phyloP scores from a whole-genome alignment of 2,888 invertebrate genomes.

The Eupithecia dodoneata region DNA sequence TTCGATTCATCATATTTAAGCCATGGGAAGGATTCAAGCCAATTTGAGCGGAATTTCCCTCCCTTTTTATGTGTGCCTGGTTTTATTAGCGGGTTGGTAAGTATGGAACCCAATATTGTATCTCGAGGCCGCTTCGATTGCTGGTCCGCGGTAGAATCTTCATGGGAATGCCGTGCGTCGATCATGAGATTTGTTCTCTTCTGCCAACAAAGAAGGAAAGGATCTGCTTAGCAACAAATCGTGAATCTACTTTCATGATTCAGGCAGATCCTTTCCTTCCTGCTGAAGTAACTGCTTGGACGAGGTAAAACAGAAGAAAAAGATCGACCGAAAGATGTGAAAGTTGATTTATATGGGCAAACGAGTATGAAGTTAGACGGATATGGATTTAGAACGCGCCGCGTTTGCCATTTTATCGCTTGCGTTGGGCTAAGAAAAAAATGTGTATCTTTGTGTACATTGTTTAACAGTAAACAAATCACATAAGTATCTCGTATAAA shows the following conservation, averaged over 20 bases:
- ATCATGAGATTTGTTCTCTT: constrained; percentile 54
- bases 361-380: constrained; percentile 22
- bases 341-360: constrained; percentile 15
- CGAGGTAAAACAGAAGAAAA: constrained; percentile 63
- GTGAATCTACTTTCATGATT: constrained; percentile 33
- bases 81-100: constrained; percentile 65
- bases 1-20: constrained; percentile 87
- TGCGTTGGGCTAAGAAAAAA: constrained; percentile 5
- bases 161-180: constrained; percentile 49
- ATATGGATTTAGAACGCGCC: constrained; percentile 28
- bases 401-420: constrained; percentile 27
- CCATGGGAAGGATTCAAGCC: constrained; percentile 89
- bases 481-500: no score
- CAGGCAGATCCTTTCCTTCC: constrained; percentile 82
- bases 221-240: constrained; percentile 71
- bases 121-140: constrained; percentile 50
- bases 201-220: constrained; percentile 89
- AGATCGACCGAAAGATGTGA: constrained; percentile 60
- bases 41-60: constrained; percentile 87
- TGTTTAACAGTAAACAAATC: neutral
- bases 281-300: constrained; percentile 48
- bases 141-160: constrained; percentile 52
- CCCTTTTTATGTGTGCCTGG: constrained; percentile 77
- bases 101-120: constrained; percentile 57
- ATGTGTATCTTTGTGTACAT: neutral